These are phyloP conservation scores for Dusona sp. DNA, from an alignment of 2,888 invertebrate species.

Conservation along the genomic window DNA sequence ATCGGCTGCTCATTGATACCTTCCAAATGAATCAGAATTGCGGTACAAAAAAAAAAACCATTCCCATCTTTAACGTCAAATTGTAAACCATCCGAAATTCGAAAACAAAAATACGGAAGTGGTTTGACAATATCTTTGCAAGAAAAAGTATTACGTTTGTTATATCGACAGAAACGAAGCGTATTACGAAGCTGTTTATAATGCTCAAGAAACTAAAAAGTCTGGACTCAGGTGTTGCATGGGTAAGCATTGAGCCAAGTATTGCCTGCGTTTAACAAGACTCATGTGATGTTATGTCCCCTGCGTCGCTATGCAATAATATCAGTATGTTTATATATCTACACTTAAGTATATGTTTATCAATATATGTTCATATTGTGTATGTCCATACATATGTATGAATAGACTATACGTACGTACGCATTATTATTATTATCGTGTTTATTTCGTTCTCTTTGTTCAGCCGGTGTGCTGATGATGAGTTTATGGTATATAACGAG, in stretches of 20 bases:
- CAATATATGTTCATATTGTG: neutral
- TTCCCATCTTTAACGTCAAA: neutral
- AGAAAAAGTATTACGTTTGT: neutral
- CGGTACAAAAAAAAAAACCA: neutral
- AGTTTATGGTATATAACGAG: slow-evolving; percentile 47
- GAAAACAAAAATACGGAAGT: neutral
- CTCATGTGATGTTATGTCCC: slow-evolving; percentile 9
- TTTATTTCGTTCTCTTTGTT: slow-evolving; percentile 61
- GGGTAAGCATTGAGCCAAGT: slow-evolving; percentile 1
- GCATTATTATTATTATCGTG: slow-evolving; percentile 50
- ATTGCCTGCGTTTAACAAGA: neutral
- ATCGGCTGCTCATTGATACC: neutral
- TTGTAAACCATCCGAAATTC: neutral
- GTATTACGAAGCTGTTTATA: slow-evolving; percentile 21
- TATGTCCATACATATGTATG: slow-evolving; percentile 7
- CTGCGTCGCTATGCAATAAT: slow-evolving; percentile 2
- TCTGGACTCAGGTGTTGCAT: slow-evolving; percentile 3
- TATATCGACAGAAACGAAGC: slow-evolving; percentile 1
- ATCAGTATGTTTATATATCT: neutral
- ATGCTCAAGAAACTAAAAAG: neutral
- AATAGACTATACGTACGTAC: slow-evolving; percentile 19
- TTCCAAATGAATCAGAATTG: neutral
- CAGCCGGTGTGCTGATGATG: slow-evolving; percentile 54
- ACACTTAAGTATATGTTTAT: neutral
- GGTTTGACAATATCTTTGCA: neutral